Evolutionary conservation across 1,140 invertebrate species (phyloP).

Genomic region (Panagrolaimus sp.): DNA sequence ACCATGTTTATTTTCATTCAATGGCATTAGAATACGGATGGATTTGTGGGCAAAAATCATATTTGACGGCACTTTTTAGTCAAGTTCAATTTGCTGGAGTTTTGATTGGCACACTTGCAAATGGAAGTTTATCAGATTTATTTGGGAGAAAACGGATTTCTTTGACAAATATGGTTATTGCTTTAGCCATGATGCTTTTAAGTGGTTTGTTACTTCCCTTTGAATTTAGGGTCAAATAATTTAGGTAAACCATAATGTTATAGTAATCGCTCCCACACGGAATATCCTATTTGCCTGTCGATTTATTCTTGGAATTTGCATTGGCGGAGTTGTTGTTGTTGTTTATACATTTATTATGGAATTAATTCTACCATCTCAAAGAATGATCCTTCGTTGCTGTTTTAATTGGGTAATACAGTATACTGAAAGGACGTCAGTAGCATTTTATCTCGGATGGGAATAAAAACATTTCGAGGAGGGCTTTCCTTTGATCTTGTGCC

Average conservation of each 20-base stretch:
- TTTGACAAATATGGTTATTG: neutral
- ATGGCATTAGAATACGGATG: conserved; percentile 15
- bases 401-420: conserved; percentile 15
- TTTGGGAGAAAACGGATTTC: conserved; percentile 8
- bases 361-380: conserved; percentile 8
- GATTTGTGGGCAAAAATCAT: neutral
- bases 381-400: conserved; percentile 13
- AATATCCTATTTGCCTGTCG: neutral
- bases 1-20: conserved; percentile 18
- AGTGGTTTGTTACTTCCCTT: no score
- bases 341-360: conserved; percentile 18
- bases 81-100: conserved; percentile 20
- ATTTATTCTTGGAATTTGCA: conserved; percentile 11
- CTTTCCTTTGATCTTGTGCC: no score
- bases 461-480: no score
- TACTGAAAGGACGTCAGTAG: no score
- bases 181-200: neutral
- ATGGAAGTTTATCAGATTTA: neutral
- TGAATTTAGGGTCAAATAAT: neutral
- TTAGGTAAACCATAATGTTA: conserved; percentile 9
- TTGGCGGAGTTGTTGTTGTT: neutral
- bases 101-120: conserved; percentile 17
- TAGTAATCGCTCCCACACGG: conserved; percentile 7
- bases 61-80: neutral
- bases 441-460: no score